Evolutionary conservation across 2,797 vertebrate genomes (phyloP), one percentile per base, ranked within the genome.

Genomic region (Lophius americanus): DNA sequence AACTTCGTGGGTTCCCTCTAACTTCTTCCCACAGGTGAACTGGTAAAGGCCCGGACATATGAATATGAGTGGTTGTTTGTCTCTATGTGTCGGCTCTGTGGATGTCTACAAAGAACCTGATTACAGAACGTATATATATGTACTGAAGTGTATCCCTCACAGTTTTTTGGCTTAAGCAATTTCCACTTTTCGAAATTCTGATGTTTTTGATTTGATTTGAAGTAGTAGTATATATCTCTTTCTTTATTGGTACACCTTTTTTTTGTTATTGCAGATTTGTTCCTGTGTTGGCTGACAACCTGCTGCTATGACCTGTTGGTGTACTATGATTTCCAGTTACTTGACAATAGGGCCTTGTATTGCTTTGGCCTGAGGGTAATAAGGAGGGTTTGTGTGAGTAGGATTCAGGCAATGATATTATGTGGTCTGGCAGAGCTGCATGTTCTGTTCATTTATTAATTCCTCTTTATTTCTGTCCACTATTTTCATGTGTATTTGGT

Each of bases 371-470:
- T n/a, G 36, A 46, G 48, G 63, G 33, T 44, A 47, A 47, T 32
- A 9, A 46, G 43, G 51, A 56, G 60, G 56, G 58, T 9, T 65
- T 52, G 56, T 62, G 53, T 68, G 48, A 60, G 60, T 13, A 8
- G 46, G 12, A 42, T 58, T 50, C 66, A 37, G n/a, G 9, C 33
- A 54, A 33, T 54, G 33, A 76, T 65, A 61, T 65, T 35, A 64
- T 60, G 55, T 52, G 62, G 59, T 68, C 60, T 62, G 14, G 37
- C 4, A 14, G 11, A 7, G 55, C 55, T 59, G 9, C 58, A 32
- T 62, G 42, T 68, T 23, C 55, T 50, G 7, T 60, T 67, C 53
- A 39, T 48, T 41, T 43, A 13, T 12, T n/a, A 42, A 38, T 61
- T 41, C n/a, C 6, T 5, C 4, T 8, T 4, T 23, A 23, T 62